Conservation (phyloP, 2,113 vertebrate genomes). For the Coptodon bakossiorum region DNA sequence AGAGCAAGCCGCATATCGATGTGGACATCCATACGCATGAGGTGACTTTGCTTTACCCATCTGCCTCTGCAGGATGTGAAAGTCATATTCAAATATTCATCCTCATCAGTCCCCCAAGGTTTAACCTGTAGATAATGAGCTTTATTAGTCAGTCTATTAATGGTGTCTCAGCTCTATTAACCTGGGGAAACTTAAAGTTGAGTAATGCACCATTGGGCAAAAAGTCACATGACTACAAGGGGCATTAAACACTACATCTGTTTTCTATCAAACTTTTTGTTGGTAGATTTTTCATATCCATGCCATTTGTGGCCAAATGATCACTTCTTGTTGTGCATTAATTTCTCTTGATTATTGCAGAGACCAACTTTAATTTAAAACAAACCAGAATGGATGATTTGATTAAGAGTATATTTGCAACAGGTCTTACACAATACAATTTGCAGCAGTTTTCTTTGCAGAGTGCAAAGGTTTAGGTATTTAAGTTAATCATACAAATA, state of each 20-base stretch:
- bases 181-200: not conserved
- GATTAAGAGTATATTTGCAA: not conserved
- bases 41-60: conserved; percentile 12
- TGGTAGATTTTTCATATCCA: not conserved
- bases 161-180: not conserved
- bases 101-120: not conserved
- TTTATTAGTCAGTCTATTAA: not conserved
- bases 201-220: not conserved
- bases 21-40: conserved; percentile 31
- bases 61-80: conserved; percentile 4
- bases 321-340: rapidly evolving
- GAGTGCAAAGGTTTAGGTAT: not conserved
- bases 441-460: not conserved
- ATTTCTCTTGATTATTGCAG: not conserved
- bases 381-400: not conserved
- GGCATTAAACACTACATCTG: not conserved
- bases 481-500: not conserved
- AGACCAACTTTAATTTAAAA: not conserved
- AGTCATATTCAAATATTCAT: conserved; percentile 36
- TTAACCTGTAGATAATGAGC: not conserved
- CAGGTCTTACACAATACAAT: not conserved
- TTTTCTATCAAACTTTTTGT: not conserved
- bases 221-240: not conserved
- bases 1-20: not conserved
- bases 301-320: not conserved